phyloP scores from a whole-genome alignment of 2,888 invertebrate species.

The Odontocerum albicorne region DNA sequence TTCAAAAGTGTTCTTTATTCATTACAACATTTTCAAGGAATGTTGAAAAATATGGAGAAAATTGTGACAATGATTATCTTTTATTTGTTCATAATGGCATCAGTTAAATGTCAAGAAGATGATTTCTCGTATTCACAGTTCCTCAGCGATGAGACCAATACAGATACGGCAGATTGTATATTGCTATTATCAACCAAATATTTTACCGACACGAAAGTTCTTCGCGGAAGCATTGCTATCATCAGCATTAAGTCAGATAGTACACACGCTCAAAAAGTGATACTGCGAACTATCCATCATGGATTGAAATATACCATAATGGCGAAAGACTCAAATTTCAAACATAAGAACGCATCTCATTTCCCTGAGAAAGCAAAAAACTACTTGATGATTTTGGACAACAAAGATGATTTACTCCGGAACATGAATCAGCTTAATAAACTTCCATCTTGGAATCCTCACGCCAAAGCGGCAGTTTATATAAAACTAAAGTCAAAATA shows the following conservation, averaged over 20 bases:
- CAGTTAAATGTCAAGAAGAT: background rate
- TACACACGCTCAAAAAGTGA: conserved; percentile 48
- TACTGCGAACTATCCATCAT: conserved; percentile 51
- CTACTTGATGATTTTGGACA: conserved; percentile 57
- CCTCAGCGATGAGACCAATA: conserved; percentile 15
- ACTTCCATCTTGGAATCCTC: conserved; percentile 57
- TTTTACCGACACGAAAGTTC: conserved; percentile 54
- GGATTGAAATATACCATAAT: conserved; percentile 55
- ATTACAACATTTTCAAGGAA: too few relatives aligned
- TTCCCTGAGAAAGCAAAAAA: conserved; percentile 59
- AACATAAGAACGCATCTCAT: conserved; percentile 56
- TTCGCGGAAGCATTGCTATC: conserved; percentile 56
- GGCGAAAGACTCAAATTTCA: conserved; percentile 56
- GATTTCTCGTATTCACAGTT: background rate
- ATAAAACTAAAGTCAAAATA: conserved; percentile 44
- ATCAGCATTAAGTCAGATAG: conserved; percentile 53
- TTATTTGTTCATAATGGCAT: too few relatives aligned
- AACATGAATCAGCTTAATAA: conserved; percentile 53
- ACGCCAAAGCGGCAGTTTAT: conserved; percentile 46
- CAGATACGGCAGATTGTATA: conserved; percentile 54
- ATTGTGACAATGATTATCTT: too few relatives aligned
- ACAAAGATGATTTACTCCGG: conserved; percentile 50
- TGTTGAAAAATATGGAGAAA: too few relatives aligned
- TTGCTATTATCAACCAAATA: conserved; percentile 57
- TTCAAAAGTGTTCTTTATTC: too few relatives aligned